These are phyloP conservation scores for Conus ventricosus DNA, from an alignment of 1,140 invertebrate genomes.

Conservation along the genomic window DNA sequence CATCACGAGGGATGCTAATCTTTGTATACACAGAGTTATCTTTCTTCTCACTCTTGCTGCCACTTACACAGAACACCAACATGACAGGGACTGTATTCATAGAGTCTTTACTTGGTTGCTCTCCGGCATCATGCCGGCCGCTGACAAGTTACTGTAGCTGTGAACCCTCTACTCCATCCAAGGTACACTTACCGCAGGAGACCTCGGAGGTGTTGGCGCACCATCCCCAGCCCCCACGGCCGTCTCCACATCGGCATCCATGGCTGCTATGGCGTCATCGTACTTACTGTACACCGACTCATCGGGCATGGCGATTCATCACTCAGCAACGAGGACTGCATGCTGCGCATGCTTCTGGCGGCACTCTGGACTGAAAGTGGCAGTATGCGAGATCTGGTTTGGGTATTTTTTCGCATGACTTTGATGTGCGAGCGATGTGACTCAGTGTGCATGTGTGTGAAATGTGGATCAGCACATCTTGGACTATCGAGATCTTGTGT, in stretches of 20 bases:
- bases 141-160: no score
- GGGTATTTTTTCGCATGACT: neutral
- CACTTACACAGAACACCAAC: no score
- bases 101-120: no score
- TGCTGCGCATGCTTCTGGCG: constrained; percentile 46
- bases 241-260: constrained; percentile 54
- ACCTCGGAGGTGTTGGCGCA: neutral
- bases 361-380: constrained; percentile 23
- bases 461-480: no score
- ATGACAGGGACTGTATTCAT: no score
- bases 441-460: no score
- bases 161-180: no score
- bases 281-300: constrained; percentile 52
- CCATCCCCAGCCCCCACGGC: constrained; percentile 43
- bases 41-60: no score
- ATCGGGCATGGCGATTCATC: constrained; percentile 55
- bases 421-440: neutral
- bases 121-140: no score
- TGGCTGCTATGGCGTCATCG: constrained; percentile 49
- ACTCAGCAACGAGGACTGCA: constrained; percentile 56
- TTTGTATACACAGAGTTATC: no score
- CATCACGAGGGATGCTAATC: no score
- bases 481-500: no score
- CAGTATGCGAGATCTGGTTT: neutral
- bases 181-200: constrained; percentile 3